phyloP scores from a whole-genome alignment of 2,888 invertebrate genomes.

The Selenia dentaria region DNA sequence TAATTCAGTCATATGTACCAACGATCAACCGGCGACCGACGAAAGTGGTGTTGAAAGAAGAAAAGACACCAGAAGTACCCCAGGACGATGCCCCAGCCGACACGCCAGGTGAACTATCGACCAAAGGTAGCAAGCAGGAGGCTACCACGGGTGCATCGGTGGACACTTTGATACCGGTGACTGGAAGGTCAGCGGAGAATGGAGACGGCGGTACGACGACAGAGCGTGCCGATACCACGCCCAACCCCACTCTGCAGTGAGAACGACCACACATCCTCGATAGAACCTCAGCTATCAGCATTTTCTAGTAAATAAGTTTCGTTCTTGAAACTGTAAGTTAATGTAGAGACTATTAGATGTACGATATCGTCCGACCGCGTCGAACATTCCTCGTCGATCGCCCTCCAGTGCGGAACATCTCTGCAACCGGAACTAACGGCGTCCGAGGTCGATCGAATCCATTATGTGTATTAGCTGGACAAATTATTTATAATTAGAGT shows the following conservation, averaged over 20 bases:
- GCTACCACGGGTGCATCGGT: not conserved
- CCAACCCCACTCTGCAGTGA: slow-evolving; percentile 49
- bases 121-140: not conserved
- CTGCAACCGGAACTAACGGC: slow-evolving; percentile 44
- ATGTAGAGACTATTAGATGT: slow-evolving; percentile 76
- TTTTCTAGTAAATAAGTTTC: slow-evolving; percentile 78
- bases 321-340: slow-evolving; percentile 76
- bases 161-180: slow-evolving; percentile 1
- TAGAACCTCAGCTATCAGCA: slow-evolving; percentile 75
- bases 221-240: slow-evolving; percentile 21
- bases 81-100: slow-evolving; percentile 27
- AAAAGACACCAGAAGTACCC: slow-evolving; percentile 29
- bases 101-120: slow-evolving; percentile 21
- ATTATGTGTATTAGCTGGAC: slow-evolving; percentile 72
- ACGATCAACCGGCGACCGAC: slow-evolving; percentile 67
- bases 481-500: slow-evolving; percentile 72
- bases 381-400: slow-evolving; percentile 59
- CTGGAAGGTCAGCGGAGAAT: not conserved
- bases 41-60: slow-evolving; percentile 67
- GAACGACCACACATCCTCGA: slow-evolving; percentile 35
- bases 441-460: slow-evolving; percentile 52
- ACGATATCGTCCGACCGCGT: slow-evolving; percentile 53
- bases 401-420: slow-evolving; percentile 19
- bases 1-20: slow-evolving; percentile 70
- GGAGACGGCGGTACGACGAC: not conserved